Evolutionary conservation across 2,888 invertebrate genomes (phyloP).

Genomic region (Rhimphoctona megacephalus): DNA sequence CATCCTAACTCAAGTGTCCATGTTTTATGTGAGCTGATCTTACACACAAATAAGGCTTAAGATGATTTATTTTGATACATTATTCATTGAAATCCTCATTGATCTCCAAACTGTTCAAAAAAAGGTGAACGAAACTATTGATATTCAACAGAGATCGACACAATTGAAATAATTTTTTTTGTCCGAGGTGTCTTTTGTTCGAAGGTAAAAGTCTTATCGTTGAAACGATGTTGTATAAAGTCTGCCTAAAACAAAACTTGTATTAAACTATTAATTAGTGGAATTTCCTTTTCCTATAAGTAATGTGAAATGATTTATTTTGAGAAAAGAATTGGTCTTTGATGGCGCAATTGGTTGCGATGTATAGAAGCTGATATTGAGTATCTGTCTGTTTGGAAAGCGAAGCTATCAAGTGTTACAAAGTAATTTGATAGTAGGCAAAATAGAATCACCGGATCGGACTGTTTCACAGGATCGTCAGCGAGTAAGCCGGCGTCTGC

Average conservation of each 20-base stretch:
- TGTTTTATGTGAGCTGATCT: background rate
- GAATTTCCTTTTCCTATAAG: background rate
- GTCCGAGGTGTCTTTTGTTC: too few species aligned
- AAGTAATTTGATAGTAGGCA: slow-evolving; percentile 46
- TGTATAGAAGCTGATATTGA: slow-evolving; percentile 1
- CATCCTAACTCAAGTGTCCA: background rate
- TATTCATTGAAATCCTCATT: background rate
- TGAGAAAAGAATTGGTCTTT: background rate
- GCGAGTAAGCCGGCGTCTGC: slow-evolving; percentile 72
- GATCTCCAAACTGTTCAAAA: too few species aligned
- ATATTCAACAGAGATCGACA: too few species aligned
- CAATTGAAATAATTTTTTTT: too few species aligned
- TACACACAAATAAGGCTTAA: background rate
- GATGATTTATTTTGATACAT: background rate
- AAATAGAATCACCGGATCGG: slow-evolving; percentile 14
- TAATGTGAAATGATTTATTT: background rate
- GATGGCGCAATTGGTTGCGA: background rate
- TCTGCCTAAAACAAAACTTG: too few species aligned
- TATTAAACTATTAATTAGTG: background rate
- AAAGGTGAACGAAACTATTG: too few species aligned
- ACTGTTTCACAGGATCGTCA: slow-evolving; percentile 59
- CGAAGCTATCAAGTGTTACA: slow-evolving; percentile 1
- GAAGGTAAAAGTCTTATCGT: too few species aligned
- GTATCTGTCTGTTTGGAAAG: slow-evolving; percentile 8
- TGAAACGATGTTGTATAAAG: background rate